Conservation (phyloP, 1,140 invertebrate genomes). For the Zophobas atratus region DNA sequence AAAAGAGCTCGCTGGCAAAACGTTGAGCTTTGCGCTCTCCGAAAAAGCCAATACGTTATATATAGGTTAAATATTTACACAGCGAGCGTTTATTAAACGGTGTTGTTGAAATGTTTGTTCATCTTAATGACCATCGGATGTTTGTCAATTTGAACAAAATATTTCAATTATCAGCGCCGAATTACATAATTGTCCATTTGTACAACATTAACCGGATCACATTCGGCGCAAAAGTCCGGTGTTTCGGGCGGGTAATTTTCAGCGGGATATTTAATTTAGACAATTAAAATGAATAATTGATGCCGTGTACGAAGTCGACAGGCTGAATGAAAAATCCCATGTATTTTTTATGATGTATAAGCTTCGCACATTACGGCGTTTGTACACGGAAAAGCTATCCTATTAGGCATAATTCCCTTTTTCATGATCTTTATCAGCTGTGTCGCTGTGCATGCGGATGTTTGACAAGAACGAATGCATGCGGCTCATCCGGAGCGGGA, state of each 20-base stretch:
- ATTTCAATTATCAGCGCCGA: constrained; percentile 20
- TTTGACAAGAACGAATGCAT: constrained; percentile 32
- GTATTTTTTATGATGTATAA: constrained; percentile 36
- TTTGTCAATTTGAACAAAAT: constrained; percentile 38
- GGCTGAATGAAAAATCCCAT: constrained; percentile 8
- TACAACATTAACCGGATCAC: background rate
- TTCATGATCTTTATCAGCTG: constrained; percentile 48
- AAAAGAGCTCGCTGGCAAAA: constrained; percentile 21
- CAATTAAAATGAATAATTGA: constrained; percentile 22
- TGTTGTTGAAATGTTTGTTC: constrained; percentile 25
- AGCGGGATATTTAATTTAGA: constrained; percentile 7
- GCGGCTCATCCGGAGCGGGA: constrained; percentile 14
- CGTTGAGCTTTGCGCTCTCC: background rate
- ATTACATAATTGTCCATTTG: background rate
- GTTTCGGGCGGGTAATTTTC: background rate
- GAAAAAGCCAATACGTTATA: constrained; percentile 31
- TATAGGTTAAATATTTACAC: constrained; percentile 37
- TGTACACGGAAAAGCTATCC: constrained; percentile 51
- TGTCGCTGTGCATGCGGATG: constrained; percentile 9
- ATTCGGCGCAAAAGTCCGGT: background rate
- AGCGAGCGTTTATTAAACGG: constrained; percentile 32
- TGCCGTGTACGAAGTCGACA: constrained; percentile 5
- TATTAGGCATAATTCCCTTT: constrained; percentile 51
- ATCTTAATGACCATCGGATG: constrained; percentile 42
- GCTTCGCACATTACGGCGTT: constrained; percentile 40